Evolutionary conservation across 2,888 invertebrate species (phyloP).

Genomic region (Acleris laterana): DNA sequence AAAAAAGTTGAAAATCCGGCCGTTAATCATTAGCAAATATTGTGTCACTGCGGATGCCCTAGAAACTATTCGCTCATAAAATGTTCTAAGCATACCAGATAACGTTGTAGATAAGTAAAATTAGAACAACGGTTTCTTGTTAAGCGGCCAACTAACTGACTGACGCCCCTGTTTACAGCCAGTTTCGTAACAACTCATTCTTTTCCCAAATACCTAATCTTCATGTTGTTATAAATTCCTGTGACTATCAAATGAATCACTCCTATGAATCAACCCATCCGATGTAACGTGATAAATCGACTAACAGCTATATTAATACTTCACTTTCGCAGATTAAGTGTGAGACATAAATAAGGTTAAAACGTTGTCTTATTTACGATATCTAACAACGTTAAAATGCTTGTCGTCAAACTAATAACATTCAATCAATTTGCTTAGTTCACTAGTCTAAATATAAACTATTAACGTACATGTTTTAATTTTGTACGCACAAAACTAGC

Average conservation of each 20-base stretch:
- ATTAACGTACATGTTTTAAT: no score
- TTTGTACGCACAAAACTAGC: no score
- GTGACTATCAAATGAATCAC: slow-evolving; percentile 61
- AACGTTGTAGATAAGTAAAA: slow-evolving; percentile 31
- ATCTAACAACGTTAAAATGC: slow-evolving; percentile 46
- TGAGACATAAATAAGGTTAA: slow-evolving; percentile 59
- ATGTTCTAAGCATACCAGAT: slow-evolving; percentile 24
- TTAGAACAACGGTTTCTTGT: slow-evolving; percentile 44
- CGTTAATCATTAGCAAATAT: slow-evolving; percentile 15
- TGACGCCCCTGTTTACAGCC: slow-evolving; percentile 64
- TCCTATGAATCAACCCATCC: slow-evolving; percentile 68
- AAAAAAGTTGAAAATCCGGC: background rate
- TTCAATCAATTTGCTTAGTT: slow-evolving; percentile 28
- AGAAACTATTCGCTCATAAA: slow-evolving; percentile 11
- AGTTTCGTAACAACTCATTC: slow-evolving; percentile 67
- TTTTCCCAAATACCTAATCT: slow-evolving; percentile 61
- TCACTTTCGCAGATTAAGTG: slow-evolving; percentile 69
- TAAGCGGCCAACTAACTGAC: slow-evolving; percentile 57
- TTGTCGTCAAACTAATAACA: slow-evolving; percentile 40
- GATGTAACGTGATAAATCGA: slow-evolving; percentile 70
- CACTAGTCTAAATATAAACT: background rate
- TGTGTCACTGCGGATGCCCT: slow-evolving; percentile 12
- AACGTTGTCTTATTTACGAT: slow-evolving; percentile 45
- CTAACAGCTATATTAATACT: slow-evolving; percentile 60
- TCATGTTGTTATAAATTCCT: slow-evolving; percentile 43